Evolutionary conservation across 2,797 vertebrate species (phyloP).

Genomic region (Helostoma temminkii): DNA sequence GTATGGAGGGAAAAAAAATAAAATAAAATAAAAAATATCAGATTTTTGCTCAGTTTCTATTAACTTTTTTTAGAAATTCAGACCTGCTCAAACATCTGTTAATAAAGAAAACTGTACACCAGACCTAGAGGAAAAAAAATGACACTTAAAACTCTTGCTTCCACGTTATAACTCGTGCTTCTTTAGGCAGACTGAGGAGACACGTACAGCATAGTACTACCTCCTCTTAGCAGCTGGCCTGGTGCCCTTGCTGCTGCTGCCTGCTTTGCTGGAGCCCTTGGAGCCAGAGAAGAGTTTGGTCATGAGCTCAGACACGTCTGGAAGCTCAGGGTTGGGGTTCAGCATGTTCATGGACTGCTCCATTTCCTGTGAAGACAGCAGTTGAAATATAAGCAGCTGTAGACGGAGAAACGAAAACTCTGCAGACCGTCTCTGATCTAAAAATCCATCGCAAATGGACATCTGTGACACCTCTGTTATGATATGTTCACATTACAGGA

Average conservation of each 20-base stretch:
- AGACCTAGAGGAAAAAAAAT: conserved; percentile 56
- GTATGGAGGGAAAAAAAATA: conserved; percentile 52
- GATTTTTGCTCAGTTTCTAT: conserved; percentile 47
- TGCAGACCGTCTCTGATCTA: neutral
- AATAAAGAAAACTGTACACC: conserved; percentile 76
- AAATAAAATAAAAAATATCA: too few relatives aligned
- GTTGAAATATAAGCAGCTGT: conserved; percentile 8
- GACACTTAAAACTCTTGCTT: conserved; percentile 75
- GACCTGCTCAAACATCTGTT: conserved; percentile 66
- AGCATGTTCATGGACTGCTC: conserved; percentile 99
- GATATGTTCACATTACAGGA: neutral
- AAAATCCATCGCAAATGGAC: neutral
- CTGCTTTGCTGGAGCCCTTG: conserved; percentile 94
- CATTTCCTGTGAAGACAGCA: conserved; percentile 89
- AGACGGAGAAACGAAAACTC: neutral
- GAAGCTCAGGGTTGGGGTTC: conserved; percentile 98
- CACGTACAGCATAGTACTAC: conserved; percentile 82
- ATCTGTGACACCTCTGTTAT: neutral
- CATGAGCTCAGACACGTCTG: conserved; percentile 99
- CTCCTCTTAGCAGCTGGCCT: conserved; percentile 94
- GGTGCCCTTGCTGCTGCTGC: conserved; percentile 91
- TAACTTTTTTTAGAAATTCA: conserved; percentile 57
- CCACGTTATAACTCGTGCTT: conserved; percentile 46
- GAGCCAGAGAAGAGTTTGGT: conserved; percentile 97
- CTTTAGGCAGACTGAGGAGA: conserved; percentile 29